Conservation (phyloP, 1,140 invertebrate species). For the Bombus consobrinus region DNA sequence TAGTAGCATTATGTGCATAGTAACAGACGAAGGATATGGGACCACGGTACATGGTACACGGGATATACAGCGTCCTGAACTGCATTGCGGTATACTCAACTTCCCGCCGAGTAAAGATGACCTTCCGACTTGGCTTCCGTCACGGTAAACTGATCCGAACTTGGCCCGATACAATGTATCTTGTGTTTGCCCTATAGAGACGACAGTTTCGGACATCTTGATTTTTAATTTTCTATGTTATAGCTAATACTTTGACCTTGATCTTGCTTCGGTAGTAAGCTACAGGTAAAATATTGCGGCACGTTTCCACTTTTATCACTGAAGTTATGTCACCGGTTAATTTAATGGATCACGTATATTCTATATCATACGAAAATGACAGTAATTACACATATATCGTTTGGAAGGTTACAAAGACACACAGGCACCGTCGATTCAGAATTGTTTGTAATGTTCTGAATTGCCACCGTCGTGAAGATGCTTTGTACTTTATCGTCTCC, state of each 20-base stretch:
- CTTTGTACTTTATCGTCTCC: too few species aligned
- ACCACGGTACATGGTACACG: conserved; percentile 42
- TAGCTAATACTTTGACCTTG: background rate
- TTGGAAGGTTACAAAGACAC: too few species aligned
- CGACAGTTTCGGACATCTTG: background rate
- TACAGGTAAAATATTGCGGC: background rate
- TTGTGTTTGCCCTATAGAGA: conserved; percentile 7
- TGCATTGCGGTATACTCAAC: conserved; percentile 74
- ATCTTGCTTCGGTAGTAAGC: background rate
- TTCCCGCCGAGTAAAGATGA: conserved; percentile 72
- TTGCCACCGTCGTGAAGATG: too few species aligned
- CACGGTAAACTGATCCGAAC: conserved; percentile 33
- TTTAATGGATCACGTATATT: background rate
- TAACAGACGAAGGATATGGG: conserved; percentile 66
- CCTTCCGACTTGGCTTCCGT: conserved; percentile 57
- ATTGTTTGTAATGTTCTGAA: too few species aligned
- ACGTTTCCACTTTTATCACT: background rate
- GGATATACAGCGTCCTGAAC: conserved; percentile 68
- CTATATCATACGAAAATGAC: too few species aligned
- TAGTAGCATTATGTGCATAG: conserved; percentile 63
- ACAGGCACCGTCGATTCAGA: too few species aligned
- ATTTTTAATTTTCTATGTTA: background rate
- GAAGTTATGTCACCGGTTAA: background rate
- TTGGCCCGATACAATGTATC: conserved; percentile 1
- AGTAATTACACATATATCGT: too few species aligned